phyloP scores from a whole-genome alignment of 2,113 vertebrate species.

The Cebidichthys violaceus region DNA sequence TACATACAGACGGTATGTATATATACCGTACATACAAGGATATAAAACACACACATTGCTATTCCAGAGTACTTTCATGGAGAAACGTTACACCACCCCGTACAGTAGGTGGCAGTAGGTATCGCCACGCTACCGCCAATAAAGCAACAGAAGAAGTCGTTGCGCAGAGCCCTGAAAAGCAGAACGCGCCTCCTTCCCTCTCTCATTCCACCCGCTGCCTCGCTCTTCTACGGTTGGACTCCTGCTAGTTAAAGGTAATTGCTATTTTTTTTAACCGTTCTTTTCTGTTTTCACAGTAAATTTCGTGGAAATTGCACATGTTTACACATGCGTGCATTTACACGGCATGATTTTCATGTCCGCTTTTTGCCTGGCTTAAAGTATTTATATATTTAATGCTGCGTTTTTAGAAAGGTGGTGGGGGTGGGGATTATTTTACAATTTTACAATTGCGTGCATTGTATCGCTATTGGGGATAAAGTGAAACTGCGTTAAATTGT shows the following conservation, averaged over 20 bases:
- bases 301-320: background rate
- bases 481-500: background rate
- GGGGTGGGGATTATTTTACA: background rate
- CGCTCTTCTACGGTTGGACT: fast-evolving
- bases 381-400: background rate
- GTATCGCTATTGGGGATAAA: background rate
- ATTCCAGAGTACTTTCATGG: too few relatives aligned
- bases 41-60: background rate
- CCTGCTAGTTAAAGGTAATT: background rate
- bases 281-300: fast-evolving
- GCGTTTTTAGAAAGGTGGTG: background rate
- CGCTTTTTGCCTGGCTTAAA: background rate
- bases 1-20: too few relatives aligned
- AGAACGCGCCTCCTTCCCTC: background rate
- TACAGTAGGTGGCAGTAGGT: slow-evolving; percentile 27
- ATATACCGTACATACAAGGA: too few relatives aligned
- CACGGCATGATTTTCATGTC: too few relatives aligned
- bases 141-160: slow-evolving; percentile 23
- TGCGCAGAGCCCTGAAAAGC: slow-evolving; percentile 22
- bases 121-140: fast-evolving
- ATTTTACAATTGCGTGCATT: fast-evolving
- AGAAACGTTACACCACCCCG: too few relatives aligned
- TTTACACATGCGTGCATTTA: fast-evolving
- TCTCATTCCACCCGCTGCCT: slow-evolving; percentile 41
- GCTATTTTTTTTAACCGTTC: background rate